Evolutionary conservation across 2,888 invertebrate species (phyloP).

Genomic region (Hypolimnas misippus): DNA sequence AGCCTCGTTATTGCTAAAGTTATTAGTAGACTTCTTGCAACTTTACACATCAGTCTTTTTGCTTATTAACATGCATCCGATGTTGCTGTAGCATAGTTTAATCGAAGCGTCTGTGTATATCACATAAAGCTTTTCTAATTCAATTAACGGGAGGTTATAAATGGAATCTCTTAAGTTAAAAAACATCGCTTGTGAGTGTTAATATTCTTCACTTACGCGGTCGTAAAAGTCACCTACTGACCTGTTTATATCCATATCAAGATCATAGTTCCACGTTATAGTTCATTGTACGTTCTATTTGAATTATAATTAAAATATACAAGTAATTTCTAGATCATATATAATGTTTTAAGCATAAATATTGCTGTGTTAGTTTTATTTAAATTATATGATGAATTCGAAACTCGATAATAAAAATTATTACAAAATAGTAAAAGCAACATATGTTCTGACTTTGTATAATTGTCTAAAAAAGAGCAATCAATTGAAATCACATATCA

Average conservation of each 20-base stretch:
- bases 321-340: no score
- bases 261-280: slow-evolving; percentile 31
- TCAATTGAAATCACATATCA: no score
- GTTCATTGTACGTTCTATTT: slow-evolving; percentile 28
- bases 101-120: slow-evolving; percentile 8
- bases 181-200: slow-evolving; percentile 4
- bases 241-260: slow-evolving; percentile 32
- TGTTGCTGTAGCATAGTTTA: slow-evolving; percentile 8
- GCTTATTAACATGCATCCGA: slow-evolving; percentile 34
- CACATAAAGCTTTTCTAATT: slow-evolving; percentile 5
- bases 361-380: no score
- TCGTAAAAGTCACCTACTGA: slow-evolving; percentile 36
- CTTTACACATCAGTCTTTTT: slow-evolving; percentile 33
- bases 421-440: no score
- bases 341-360: no score
- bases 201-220: slow-evolving; percentile 23
- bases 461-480: no score
- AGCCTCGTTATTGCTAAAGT: slow-evolving; percentile 35
- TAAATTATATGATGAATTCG: no score
- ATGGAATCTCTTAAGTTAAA: slow-evolving; percentile 1
- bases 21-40: slow-evolving; percentile 32
- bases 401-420: no score
- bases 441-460: no score
- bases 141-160: slow-evolving; percentile 5
- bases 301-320: slow-evolving; percentile 27